A percentile compares a stretch with the other conserved stretches of the same genome.
Conservation (phyloP, 2,113 vertebrate species). For the Microtus oregoni region DNA sequence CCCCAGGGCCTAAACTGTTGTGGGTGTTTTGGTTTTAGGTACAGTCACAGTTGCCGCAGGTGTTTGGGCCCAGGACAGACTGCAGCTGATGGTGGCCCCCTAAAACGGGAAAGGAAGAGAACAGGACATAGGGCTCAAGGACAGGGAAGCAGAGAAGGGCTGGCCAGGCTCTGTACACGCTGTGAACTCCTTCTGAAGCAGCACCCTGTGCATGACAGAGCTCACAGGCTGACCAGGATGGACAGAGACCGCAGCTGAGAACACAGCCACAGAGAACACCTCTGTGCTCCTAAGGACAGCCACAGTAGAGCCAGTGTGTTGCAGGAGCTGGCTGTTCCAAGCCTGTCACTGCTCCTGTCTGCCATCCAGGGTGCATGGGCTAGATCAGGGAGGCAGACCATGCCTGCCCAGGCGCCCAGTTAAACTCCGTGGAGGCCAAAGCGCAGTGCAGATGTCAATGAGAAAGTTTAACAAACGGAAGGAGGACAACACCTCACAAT, state of each 20-base stretch:
- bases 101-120: background rate
- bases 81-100: background rate
- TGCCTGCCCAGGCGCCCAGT: background rate
- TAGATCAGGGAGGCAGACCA: background rate
- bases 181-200: background rate
- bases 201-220: rapidly evolving
- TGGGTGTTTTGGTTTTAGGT: background rate
- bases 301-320: background rate
- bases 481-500: no score
- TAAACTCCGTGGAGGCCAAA: background rate
- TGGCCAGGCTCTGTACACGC: background rate
- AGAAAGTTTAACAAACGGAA: background rate
- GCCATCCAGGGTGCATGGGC: background rate
- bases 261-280: background rate
- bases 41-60: background rate
- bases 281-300: background rate
- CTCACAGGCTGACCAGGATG: background rate
- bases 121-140: background rate
- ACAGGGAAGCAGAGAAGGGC: background rate
- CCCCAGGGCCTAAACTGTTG: background rate
- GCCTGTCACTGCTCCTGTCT: no score
- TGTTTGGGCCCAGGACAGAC: background rate
- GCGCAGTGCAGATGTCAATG: background rate
- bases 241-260: background rate
- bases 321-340: background rate